These are phyloP conservation scores for Sebastes miniatus DNA, from an alignment of 2,797 vertebrate species.

Conservation along the genomic window DNA sequence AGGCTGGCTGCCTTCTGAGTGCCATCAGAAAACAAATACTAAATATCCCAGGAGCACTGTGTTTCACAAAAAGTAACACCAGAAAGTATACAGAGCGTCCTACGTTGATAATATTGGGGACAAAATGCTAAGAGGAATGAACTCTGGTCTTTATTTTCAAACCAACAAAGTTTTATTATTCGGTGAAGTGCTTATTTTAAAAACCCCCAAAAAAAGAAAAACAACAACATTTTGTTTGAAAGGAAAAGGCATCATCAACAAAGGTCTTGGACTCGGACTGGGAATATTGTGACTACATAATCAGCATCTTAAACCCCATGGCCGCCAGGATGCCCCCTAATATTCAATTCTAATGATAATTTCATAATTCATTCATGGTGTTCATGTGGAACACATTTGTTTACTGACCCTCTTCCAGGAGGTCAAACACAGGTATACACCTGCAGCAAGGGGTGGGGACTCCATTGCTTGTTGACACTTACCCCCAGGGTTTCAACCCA, in stretches of 20 bases:
- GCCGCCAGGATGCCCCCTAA: too few relatives aligned
- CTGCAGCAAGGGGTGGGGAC: not conserved
- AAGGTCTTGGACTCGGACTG: not conserved
- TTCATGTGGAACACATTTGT: not conserved
- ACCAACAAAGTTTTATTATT: constrained; percentile 73
- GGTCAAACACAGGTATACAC: not conserved
- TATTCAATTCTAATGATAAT: not conserved
- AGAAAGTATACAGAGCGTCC: constrained; percentile 54
- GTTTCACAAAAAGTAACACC: constrained; percentile 52
- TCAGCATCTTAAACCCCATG: not conserved
- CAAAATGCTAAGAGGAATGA: constrained; percentile 69
- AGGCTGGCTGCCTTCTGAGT: constrained; percentile 62
- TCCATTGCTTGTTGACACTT: not conserved
- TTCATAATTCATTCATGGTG: not conserved
- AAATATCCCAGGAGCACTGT: constrained; percentile 72
- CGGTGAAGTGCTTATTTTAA: constrained; percentile 82
- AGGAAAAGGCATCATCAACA: not conserved
- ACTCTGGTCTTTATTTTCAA: constrained; percentile 77
- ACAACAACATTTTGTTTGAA: constrained; percentile 39
- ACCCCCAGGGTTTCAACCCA: not conserved
- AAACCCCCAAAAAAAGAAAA: constrained; percentile 67
- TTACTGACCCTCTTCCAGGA: not conserved
- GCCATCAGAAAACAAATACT: constrained; percentile 57
- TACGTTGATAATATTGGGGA: constrained; percentile 42
- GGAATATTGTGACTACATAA: not conserved